Base-by-base conservation (phyloP, 1,140 invertebrate species). In the Coelopa frigida region DNA sequence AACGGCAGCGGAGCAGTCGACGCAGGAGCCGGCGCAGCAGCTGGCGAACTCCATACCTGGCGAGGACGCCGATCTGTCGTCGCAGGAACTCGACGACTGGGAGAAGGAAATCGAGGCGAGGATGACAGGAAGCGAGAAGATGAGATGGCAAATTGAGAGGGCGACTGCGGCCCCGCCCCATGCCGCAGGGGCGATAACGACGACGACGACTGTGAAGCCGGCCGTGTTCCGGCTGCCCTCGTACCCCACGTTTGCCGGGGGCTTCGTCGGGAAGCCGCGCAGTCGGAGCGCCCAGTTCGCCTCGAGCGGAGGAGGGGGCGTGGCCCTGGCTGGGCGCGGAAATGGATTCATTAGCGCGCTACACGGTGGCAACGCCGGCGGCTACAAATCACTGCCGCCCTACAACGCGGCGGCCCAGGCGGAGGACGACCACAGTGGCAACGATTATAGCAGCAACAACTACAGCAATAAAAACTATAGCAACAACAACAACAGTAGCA, bases 201-300 rank as follows among this genome's bases (percentile, higher is more conserved):
- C 14, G 8, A 52, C 43, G 31, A 12, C 40, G 32, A 22, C 31
- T 20, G 15, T 22, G 11, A 65, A 65, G 32, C 46, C 58, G 33
- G 61, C 58, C 0, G 48, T 64, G 4, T 59, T 45, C 12, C 58
- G 58, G 32, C 31, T 64, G 3, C 61, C 61, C 17, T 60, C 54
- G 11, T 64, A 64, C 51, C 58, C 60, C 17, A 52, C 61, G 27
- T 61, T 63, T 1, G 40, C 52, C 6, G 54, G 57, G 33, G 56
- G 51, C 26, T 64, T 59, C 15, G 44, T 63, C 35, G 55, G 57
- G 27, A 57, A 57, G 21, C 61, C 60, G 18, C 55, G 60, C 45
- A 63, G 60, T 50, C 59, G 58, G 47, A 63, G 56, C 24, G 58
- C 60, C 2, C 61, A 64, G 50, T 64, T 64, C 20, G 60, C 63